Evolutionary conservation across 2,113 vertebrate genomes (phyloP).

Genomic region (Aramus guarauna): DNA sequence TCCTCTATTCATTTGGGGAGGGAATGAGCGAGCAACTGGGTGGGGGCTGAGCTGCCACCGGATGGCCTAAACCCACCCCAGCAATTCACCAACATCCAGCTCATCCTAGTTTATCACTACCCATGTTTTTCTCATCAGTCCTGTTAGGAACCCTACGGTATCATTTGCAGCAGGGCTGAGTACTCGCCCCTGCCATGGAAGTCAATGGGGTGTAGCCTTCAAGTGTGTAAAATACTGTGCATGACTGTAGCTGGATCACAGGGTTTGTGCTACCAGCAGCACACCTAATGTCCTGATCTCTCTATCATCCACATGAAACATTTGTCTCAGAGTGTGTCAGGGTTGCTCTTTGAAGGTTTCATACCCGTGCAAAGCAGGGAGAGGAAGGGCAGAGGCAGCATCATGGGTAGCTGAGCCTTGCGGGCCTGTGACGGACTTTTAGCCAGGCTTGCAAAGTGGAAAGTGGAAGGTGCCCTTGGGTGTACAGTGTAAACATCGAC

Average conservation of each 20-base stretch:
- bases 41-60: background rate
- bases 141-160: background rate
- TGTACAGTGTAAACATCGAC: rapidly evolving
- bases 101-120: background rate
- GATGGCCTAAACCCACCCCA: background rate
- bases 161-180: background rate
- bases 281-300: background rate
- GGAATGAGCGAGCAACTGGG: background rate
- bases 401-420: background rate
- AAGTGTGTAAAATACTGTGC: background rate
- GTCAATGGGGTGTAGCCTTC: background rate
- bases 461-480: background rate
- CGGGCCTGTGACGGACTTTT: background rate
- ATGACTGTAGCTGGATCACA: background rate
- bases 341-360: background rate
- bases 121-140: background rate
- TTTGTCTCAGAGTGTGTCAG: background rate
- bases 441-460: background rate
- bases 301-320: rapidly evolving
- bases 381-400: background rate
- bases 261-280: background rate
- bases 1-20: rapidly evolving
- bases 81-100: background rate
- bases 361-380: background rate
- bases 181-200: background rate